phyloP scores from a whole-genome alignment of 2,113 vertebrate species.

The Pseudolaguvia tuberculata region DNA sequence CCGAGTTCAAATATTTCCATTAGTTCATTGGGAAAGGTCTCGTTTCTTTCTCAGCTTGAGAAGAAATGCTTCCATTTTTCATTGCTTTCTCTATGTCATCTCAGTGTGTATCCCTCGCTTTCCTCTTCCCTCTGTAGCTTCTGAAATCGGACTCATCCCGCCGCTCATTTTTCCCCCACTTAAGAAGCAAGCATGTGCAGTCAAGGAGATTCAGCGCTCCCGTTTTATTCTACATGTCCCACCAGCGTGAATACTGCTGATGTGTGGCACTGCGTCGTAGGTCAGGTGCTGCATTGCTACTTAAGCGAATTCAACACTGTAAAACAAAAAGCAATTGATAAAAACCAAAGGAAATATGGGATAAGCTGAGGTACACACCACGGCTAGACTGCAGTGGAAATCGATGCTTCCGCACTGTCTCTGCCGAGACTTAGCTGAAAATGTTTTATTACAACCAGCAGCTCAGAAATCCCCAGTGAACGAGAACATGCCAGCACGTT shows the following conservation, averaged over 20 bases:
- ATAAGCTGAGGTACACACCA: conserved; percentile 33
- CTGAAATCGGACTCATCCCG: conserved; percentile 1
- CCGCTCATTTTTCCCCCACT: conserved; percentile 1
- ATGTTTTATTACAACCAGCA: conserved; percentile 40
- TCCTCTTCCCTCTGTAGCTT: background rate
- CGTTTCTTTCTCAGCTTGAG: background rate
- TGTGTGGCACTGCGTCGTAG: conserved; percentile 12
- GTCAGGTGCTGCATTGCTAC: conserved; percentile 4
- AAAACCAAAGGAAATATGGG: background rate
- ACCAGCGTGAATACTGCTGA: conserved; percentile 10
- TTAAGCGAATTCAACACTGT: conserved; percentile 18
- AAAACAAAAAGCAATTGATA: conserved; percentile 13
- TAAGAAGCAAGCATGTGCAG: conserved; percentile 1
- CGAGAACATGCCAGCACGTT: conserved; percentile 30
- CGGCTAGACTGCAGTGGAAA: conserved; percentile 49
- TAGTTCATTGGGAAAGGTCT: background rate
- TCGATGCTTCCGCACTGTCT: conserved; percentile 44
- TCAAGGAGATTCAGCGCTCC: conserved; percentile 15
- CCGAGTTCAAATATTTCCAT: conserved; percentile 7
- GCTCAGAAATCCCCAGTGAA: conserved; percentile 25
- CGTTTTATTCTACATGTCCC: background rate
- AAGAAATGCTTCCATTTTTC: conserved; percentile 9
- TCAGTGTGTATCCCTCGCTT: background rate
- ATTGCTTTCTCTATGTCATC: background rate
- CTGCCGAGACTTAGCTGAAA: conserved; percentile 9